Evolutionary conservation across 2,888 invertebrate species (phyloP), one percentile per base, ranked within the genome.

Genomic region (Cataglyphis albicans): DNA sequence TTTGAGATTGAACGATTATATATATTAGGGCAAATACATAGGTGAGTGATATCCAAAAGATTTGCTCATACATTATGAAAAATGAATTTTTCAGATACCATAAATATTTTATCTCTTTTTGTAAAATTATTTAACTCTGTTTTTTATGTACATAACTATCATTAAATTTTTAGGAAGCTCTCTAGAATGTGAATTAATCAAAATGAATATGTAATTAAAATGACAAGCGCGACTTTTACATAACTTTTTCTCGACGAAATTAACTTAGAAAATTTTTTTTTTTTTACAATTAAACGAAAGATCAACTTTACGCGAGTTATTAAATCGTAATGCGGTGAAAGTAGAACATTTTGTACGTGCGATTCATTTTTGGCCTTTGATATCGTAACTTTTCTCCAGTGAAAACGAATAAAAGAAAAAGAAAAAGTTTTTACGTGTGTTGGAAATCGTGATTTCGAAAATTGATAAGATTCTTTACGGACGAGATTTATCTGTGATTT

Each of bases 1-100:
- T 70, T 29, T 18, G 38, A 73, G 18, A 59, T 70, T 21, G 52
- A 21, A 55, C 18, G 57, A 59, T 38, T n/a, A n/a, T n/a, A n/a
- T 57, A 72, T 72, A 25, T 57, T 18, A 59, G 38, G 9, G 15
- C 18, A 55, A 72, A 57, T 57, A n/a, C 25, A 25, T 25, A 25
- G 72, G 10, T 41, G 0, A 29, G 35, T 25, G 15, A 12, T 35
- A 35, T 6, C 10, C 15, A 70, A 55, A 52, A 10, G 7, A 41
- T 73, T 73, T 12, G 38, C 4, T 29, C n/a, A 25, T 38, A 29
- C 18, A 25, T 38, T 38, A 38, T 72, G 35, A 7, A 57, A 72
- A 38, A 73, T 41, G 0, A 1, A 72, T 57, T 57, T 72, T 18
- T 32, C n/a, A 52, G 12, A 12, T 52, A n/a, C 3, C 15, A 29